A percentile compares a stretch with the other conserved stretches of the same genome.
These are phyloP conservation scores for Calliopum simillimum DNA, from an alignment of 2,888 invertebrate species.

Conservation along the genomic window DNA sequence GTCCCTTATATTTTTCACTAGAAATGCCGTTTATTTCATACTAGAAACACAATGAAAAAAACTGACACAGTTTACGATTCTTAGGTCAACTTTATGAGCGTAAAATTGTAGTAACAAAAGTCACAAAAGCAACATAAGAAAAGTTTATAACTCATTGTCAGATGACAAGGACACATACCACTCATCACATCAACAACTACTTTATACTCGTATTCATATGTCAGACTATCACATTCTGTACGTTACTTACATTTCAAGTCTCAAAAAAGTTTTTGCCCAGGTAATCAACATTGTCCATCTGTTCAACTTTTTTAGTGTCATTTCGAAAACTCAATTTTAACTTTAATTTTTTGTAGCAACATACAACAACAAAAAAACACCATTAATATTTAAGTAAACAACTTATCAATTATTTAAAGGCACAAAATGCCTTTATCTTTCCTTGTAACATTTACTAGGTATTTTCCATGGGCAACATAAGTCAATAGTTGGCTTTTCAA, in stretches of 20 bases:
- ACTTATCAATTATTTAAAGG: slow-evolving; percentile 14
- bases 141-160: slow-evolving; percentile 15
- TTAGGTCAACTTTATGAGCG: slow-evolving; percentile 17
- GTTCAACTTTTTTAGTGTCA: not conserved
- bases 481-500: not conserved
- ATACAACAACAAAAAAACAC: no score
- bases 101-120: slow-evolving; percentile 5
- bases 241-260: not conserved
- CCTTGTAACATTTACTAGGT: not conserved
- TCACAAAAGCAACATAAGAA: not conserved
- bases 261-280: no score
- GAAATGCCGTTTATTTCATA: slow-evolving; percentile 27
- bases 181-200: slow-evolving; percentile 10
- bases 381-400: slow-evolving; percentile 9
- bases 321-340: not conserved
- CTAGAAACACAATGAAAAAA: slow-evolving; percentile 9
- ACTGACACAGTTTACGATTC: slow-evolving; percentile 16
- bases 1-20: not conserved
- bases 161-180: slow-evolving; percentile 16
- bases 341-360: not conserved
- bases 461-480: not conserved
- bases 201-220: no score
- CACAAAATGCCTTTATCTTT: slow-evolving; percentile 6
- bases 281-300: slow-evolving; percentile 7
- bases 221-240: not conserved